Percentiles rank a stretch among this genome's conserved stretches.
These are phyloP conservation scores for Pyrgus malvae DNA, from an alignment of 2,888 invertebrate species.

Conservation along the genomic window DNA sequence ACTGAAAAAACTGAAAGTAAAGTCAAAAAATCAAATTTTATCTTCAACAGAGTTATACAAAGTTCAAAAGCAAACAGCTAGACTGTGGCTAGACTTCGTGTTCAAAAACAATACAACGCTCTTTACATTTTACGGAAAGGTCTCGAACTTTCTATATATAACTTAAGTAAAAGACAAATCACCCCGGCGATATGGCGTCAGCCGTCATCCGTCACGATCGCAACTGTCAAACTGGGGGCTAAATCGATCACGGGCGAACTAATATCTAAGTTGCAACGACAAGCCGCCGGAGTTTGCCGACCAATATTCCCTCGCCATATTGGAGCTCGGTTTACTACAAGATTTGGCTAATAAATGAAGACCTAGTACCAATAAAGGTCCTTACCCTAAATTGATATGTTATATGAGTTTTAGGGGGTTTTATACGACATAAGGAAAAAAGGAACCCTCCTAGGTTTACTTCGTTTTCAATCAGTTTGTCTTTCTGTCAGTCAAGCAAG, in stretches of 20 bases:
- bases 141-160: slow-evolving; percentile 27
- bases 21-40: no score
- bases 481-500: no score
- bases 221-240: slow-evolving; percentile 75
- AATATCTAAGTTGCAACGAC: slow-evolving; percentile 71
- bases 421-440: no score
- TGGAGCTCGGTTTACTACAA: not conserved
- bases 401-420: no score
- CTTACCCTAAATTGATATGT: no score
- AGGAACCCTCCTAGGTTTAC: no score
- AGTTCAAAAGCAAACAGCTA: no score
- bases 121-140: not conserved
- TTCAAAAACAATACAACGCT: not conserved
- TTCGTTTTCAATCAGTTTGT: no score
- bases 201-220: slow-evolving; percentile 77
- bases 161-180: slow-evolving; percentile 71
- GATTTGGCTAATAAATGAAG: not conserved
- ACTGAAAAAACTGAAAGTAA: no score
- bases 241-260: slow-evolving; percentile 78
- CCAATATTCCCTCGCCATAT: slow-evolving; percentile 30
- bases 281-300: slow-evolving; percentile 42
- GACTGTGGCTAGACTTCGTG: no score
- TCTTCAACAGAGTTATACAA: no score
- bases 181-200: slow-evolving; percentile 67
- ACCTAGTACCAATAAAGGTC: no score